Evolutionary conservation across 1,140 invertebrate species (phyloP), one percentile per base, ranked within the genome.

Genomic region (Lethrus apterus): DNA sequence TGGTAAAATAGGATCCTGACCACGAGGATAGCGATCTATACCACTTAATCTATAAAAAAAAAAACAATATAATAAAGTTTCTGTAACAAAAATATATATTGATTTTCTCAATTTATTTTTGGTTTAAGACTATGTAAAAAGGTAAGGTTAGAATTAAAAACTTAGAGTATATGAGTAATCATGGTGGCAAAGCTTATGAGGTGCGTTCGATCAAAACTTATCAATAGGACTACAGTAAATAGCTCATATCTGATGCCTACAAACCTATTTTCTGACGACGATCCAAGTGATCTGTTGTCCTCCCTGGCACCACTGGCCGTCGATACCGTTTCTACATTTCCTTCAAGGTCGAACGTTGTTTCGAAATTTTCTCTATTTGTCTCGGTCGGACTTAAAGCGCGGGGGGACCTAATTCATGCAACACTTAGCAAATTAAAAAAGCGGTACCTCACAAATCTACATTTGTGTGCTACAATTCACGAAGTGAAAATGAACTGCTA

Each of bases 1-100:
- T 10, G 93, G 93, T 50, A 98, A 72, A 52, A 95, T 93, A 23
- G 92, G 85, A 69, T 94, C 91, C 50, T 82, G 81, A 18, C 86
- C 84, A 38, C 78, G 70, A 8, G 78, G 73, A 54, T 57, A 68
- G 45, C 54, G 41, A 15, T 63, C 63, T 40, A 67, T 59, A 2
- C 60, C 62, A 32, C 56, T 56, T 30, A 61, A 44, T 40, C 62
- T 64, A 33, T 38, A 51, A 50, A 13, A 7, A 42, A 42, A 42
- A 30, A 29, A 13, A 4, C 17, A n/a, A 18, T 38, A 7, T 38
- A 38, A n/a, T n/a, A n/a, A n/a, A n/a, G n/a, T n/a, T n/a, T n/a
- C n/a, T n/a, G n/a, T n/a, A n/a, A n/a, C n/a, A n/a, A n/a, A n/a
- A n/a, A n/a, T n/a, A n/a, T n/a, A n/a, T n/a, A n/a, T n/a, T n/a